A percentile compares a stretch with the other conserved stretches of the same genome.
Evolutionary conservation across 2,797 vertebrate genomes (phyloP).

Genomic region (Poeciliopsis infans): DNA sequence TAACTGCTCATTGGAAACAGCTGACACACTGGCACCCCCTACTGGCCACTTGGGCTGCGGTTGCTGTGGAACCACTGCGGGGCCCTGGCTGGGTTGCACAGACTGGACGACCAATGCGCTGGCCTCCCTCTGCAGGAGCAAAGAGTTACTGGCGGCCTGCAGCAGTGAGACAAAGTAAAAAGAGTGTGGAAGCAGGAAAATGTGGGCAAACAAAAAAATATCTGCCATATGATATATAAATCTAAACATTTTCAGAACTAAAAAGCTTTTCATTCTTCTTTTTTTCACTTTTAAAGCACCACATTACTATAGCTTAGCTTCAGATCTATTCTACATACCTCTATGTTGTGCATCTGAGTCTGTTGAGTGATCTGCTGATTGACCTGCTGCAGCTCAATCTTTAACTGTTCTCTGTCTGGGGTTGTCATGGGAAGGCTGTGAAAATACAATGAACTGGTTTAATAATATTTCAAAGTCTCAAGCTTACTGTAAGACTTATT

Average conservation of each 20-base stretch:
- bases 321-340: conserved; percentile 77
- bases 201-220: background rate
- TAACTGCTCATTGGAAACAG: conserved; percentile 94
- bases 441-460: background rate
- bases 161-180: conserved; percentile 17
- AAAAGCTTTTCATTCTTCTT: background rate
- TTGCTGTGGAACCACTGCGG: conserved; percentile 56
- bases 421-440: conserved; percentile 78
- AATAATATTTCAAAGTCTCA: background rate
- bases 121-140: conserved; percentile 93
- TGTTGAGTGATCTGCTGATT: conserved; percentile 96
- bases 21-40: conserved; percentile 73
- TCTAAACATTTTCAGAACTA: background rate
- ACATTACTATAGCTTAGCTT: background rate
- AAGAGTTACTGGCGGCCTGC: conserved; percentile 91
- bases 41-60: conserved; percentile 86
- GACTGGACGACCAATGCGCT: conserved; percentile 83
- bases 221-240: background rate
- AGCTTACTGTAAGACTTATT: background rate
- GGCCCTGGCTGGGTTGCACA: conserved; percentile 72
- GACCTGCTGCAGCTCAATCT: conserved; percentile 96
- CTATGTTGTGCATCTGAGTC: conserved; percentile 91
- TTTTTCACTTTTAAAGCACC: background rate
- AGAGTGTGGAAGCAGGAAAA: conserved; percentile 18
- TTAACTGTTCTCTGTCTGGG: conserved; percentile 92